These are phyloP conservation scores for Calameuta filiformis DNA, from an alignment of 2,888 invertebrate species.

Conservation along the genomic window DNA sequence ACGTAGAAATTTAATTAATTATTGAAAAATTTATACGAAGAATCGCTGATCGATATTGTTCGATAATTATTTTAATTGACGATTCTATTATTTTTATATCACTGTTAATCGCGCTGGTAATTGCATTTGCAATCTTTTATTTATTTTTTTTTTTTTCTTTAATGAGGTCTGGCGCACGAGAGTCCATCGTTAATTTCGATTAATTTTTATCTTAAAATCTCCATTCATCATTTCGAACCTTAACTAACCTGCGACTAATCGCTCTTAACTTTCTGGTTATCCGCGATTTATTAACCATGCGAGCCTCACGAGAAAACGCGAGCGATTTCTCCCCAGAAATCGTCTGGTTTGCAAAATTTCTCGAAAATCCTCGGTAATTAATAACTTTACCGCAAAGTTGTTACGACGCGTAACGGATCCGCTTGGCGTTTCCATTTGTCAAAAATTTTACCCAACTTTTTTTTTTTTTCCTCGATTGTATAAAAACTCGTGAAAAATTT, in stretches of 20 bases:
- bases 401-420: not conserved
- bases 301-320: not conserved
- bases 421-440: no score
- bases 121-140: not conserved
- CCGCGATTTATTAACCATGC: not conserved
- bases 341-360: not conserved
- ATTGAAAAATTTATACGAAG: no score
- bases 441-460: no score
- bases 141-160: not conserved
- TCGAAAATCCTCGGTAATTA: not conserved
- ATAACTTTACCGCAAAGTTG: not conserved
- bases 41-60: not conserved
- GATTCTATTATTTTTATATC: not conserved
- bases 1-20: no score
- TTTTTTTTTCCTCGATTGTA: not conserved
- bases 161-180: not conserved
- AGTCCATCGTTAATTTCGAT: not conserved
- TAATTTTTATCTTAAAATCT: not conserved
- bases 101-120: not conserved
- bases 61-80: not conserved
- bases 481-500: not conserved
- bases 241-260: not conserved
- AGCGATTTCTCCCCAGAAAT: not conserved
- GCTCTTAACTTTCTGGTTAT: not conserved
- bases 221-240: not conserved